A percentile compares a stretch with the other conserved stretches of the same genome.
These are phyloP conservation scores for Leptodactylus fallax DNA, from an alignment of 2,797 vertebrate species.

Conservation along the genomic window DNA sequence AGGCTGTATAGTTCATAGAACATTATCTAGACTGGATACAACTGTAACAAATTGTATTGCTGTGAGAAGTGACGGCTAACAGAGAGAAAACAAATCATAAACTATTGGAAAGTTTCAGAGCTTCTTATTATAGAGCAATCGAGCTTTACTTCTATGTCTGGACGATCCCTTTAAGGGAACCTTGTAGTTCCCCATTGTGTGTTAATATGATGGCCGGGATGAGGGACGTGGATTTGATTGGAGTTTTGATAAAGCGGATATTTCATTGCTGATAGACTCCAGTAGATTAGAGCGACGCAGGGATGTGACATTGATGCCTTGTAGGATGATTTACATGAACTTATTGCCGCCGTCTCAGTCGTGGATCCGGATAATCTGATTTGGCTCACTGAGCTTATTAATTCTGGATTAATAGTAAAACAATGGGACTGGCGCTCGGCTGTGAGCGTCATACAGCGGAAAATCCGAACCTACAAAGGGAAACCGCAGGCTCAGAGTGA, in stretches of 20 bases:
- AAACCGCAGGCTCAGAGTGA: background rate
- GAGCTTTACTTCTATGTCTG: background rate
- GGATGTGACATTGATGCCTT: constrained; percentile 62
- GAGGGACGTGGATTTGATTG: background rate
- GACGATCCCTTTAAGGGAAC: background rate
- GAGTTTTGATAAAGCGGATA: background rate
- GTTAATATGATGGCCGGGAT: background rate
- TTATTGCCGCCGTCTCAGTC: constrained; percentile 65
- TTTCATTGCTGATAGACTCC: constrained; percentile 8
- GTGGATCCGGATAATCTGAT: constrained; percentile 61
- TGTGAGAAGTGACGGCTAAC: background rate
- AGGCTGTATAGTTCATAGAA: too few species aligned
- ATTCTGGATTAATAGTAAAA: constrained; percentile 57
- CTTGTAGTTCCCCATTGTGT: background rate
- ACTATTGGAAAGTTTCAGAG: too few species aligned
- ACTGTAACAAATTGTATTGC: background rate
- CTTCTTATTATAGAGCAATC: too few species aligned
- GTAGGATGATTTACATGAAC: constrained; percentile 63
- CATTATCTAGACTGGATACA: background rate
- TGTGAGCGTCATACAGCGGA: constrained; percentile 15
- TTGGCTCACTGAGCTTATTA: constrained; percentile 50
- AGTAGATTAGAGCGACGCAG: constrained; percentile 60
- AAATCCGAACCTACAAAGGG: constrained; percentile 27
- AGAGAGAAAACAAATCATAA: background rate
- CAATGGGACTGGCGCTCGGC: constrained; percentile 33